phyloP scores from a whole-genome alignment of 2,113 vertebrate genomes.

The Sclerurus mexicanus region DNA sequence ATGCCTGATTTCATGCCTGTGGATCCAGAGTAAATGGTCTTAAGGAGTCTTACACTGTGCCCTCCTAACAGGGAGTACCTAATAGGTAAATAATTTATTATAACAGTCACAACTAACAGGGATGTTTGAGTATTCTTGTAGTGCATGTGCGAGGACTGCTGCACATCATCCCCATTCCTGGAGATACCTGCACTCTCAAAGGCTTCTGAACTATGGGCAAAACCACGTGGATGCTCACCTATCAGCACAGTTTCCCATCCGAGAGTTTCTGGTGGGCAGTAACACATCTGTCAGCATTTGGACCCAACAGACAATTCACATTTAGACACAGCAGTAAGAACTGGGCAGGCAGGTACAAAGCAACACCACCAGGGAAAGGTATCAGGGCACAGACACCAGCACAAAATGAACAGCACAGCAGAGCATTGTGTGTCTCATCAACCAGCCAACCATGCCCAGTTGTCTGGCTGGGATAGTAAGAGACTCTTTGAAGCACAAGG shows the following conservation, averaged over 20 bases:
- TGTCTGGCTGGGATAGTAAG: background rate
- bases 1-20: background rate
- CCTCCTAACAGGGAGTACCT: background rate
- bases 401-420: background rate
- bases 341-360: background rate
- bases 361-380: background rate
- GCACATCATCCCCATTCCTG: background rate
- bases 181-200: background rate
- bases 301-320: background rate
- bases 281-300: background rate
- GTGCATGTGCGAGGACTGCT: background rate
- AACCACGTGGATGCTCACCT: background rate
- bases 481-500: background rate
- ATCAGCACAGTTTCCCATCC: background rate
- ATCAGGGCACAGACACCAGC: background rate
- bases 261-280: background rate
- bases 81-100: background rate
- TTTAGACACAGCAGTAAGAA: background rate
- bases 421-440: background rate
- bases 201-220: background rate
- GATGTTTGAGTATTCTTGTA: background rate
- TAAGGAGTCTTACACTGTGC: background rate
- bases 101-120: rapidly evolving
- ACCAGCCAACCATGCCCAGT: background rate
- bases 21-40: background rate